Evolutionary conservation across 2,113 vertebrate genomes (phyloP).

Genomic region (Trichomycterus rosablanca): DNA sequence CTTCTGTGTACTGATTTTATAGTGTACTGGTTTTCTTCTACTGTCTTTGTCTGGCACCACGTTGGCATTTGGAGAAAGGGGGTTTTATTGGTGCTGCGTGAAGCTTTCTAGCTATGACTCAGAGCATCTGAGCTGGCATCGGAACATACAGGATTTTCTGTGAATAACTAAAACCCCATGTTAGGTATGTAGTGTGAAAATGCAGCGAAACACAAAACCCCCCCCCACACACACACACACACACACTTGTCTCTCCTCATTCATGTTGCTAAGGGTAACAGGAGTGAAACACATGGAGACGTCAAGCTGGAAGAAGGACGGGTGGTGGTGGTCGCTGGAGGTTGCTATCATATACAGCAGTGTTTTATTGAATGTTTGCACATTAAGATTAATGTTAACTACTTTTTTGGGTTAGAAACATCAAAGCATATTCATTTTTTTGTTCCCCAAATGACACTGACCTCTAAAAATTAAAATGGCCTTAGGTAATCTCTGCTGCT

Average conservation of each 20-base stretch:
- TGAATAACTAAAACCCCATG: conserved; percentile 15
- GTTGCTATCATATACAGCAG: conserved; percentile 41
- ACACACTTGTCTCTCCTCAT: conserved; percentile 58
- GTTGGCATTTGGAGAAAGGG: not conserved
- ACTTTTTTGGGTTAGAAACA: no score
- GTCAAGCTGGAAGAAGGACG: conserved; percentile 42
- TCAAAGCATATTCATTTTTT: no score
- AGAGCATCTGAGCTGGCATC: conserved; percentile 7
- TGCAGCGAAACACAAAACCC: conserved; percentile 27
- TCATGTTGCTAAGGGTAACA: conserved; percentile 71
- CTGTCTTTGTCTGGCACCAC: not conserved
- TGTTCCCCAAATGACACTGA: no score
- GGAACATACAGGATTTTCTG: conserved; percentile 6
- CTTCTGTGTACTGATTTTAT: not conserved
- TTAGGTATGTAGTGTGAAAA: conserved; percentile 14
- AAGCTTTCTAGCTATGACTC: conserved; percentile 20
- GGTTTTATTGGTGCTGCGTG: conserved; percentile 10
- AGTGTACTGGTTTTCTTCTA: not conserved
- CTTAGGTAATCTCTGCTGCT: not conserved
- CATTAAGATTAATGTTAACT: no score
- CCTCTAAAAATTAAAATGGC: conserved; percentile 17
- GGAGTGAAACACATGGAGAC: conserved; percentile 55
- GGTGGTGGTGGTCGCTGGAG: conserved; percentile 19
- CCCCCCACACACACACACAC: conserved; percentile 50
- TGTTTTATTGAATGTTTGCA: not conserved